Evolutionary conservation across 2,888 invertebrate genomes (phyloP), one percentile per base, ranked within the genome.

Genomic region (Drosophila limbata): DNA sequence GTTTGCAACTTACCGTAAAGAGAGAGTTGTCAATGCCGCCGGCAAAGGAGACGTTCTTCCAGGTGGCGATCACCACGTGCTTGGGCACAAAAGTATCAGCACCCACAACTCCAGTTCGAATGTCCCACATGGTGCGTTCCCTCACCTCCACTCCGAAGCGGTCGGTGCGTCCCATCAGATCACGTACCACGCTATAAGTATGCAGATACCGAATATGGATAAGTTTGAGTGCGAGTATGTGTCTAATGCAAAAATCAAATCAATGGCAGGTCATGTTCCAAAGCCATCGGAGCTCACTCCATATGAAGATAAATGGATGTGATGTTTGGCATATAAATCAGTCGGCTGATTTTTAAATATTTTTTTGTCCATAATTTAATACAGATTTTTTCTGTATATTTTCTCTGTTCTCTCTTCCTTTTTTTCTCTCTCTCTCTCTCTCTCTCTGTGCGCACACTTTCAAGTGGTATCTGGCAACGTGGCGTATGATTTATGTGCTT

Each of bases 31-130:
- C 95, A 82, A 96, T 96, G 78, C 98, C 98, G 56, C 98, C 98
- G 89, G 96, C 95, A 91, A 98, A 98, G 0, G 98, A 97, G 93
- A 98, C 96, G 92, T 99, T 98, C 92, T 97, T 97, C 99, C 99
- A 99, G 0, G 99, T 99, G 61, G 97, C 95, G 69, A 98, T 96
- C 66, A 97, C 93, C 3, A 96, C 97, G 90, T 98, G 98, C 90
- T 98, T 97, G 0, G 99, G 98, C 78, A 95, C 94, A 93, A 99
- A 99, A 2, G 96, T 95, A 45, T 97, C 96, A 0, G 98, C 96
- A 0, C 99, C 98, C 28, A 98, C 96, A 21, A 98, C 97, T 10
- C 98, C 98, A 81, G 96, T 95, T 48, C 97, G 95, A 66, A 98
- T 95, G 90, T 98, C 98, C 97, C 97, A 97, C 84, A 95, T 97